phyloP scores from a whole-genome alignment of 2,888 invertebrate genomes.

The Sarcophaga rosellei region DNA sequence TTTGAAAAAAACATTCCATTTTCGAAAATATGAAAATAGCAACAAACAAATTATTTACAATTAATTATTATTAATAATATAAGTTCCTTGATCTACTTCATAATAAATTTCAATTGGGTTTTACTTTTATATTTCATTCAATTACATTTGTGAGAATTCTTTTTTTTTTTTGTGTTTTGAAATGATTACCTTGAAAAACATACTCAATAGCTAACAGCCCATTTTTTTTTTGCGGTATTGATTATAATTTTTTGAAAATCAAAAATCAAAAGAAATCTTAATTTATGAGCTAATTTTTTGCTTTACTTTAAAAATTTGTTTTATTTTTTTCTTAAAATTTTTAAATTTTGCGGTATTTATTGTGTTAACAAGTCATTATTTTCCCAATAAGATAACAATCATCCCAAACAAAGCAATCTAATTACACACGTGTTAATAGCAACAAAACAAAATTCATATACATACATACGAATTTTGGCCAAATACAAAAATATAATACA shows the following conservation, averaged over 20 bases:
- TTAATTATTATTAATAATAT: slow-evolving; percentile 3
- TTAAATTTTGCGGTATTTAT: slow-evolving; percentile 43
- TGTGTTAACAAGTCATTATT: slow-evolving; percentile 22
- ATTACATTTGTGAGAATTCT: slow-evolving; percentile 7
- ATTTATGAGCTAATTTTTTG: slow-evolving; percentile 6
- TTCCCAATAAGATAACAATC: slow-evolving; percentile 9
- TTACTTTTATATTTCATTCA: slow-evolving; percentile 13
- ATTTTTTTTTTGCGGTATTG: slow-evolving; percentile 23
- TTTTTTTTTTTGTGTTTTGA: background rate
- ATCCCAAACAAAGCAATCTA: slow-evolving; percentile 10
- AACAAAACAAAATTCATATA: slow-evolving; percentile 8
- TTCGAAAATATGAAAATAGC: background rate
- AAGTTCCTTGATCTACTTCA: slow-evolving; percentile 42
- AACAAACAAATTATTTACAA: background rate
- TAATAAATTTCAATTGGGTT: background rate
- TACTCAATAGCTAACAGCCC: background rate
- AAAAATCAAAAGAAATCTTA: background rate
- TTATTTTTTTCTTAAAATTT: background rate
- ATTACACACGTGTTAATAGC: slow-evolving; percentile 26
- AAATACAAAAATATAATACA: slow-evolving; percentile 9
- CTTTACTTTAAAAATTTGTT: background rate
- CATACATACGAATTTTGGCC: too few species aligned
- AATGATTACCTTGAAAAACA: slow-evolving; percentile 36
- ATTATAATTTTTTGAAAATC: slow-evolving; percentile 6
- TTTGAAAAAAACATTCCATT: background rate